phyloP scores from a whole-genome alignment of 2,113 vertebrate species.

The Petrocephalus microphthalmus region DNA sequence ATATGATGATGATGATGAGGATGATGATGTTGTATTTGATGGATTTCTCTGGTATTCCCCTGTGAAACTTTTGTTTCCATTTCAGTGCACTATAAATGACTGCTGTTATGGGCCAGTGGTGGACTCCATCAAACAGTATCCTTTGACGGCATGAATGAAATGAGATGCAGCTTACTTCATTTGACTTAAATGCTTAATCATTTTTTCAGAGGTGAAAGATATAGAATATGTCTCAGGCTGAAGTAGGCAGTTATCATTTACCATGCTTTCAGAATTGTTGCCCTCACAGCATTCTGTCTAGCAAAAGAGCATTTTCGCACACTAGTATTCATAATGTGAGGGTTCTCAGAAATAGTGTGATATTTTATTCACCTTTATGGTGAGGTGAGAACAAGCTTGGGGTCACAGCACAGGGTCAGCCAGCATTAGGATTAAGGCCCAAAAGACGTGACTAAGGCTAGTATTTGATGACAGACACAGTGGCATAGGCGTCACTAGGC shows the following conservation, averaged over 20 bases:
- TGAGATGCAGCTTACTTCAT: conserved; percentile 82
- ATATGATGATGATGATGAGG: not conserved
- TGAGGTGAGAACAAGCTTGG: too few relatives aligned
- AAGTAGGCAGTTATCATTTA: conserved; percentile 41
- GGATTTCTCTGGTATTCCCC: conserved; percentile 27
- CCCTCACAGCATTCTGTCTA: not conserved
- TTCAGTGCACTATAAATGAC: conserved; percentile 97
- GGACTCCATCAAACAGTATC: conserved; percentile 99
- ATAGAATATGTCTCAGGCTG: conserved; percentile 33
- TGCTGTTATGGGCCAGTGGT: conserved; percentile 99
- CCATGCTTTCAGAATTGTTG: not conserved
- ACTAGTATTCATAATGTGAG: too few relatives aligned
- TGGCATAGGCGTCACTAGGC: too few relatives aligned
- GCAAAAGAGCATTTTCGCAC: not conserved
- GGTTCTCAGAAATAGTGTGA: too few relatives aligned
- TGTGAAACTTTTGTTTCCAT: conserved; percentile 60
- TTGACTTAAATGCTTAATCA: conserved; percentile 76
- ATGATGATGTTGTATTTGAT: not conserved
- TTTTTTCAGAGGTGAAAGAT: conserved; percentile 39
- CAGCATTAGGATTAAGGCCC: too few relatives aligned
- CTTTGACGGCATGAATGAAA: conserved; percentile 86
- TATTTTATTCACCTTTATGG: too few relatives aligned
- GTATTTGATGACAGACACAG: too few relatives aligned
- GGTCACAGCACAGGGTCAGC: too few relatives aligned
- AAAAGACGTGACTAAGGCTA: too few relatives aligned